phyloP scores from a whole-genome alignment of 2,797 vertebrate genomes.

The Danio jaintianensis region DNA sequence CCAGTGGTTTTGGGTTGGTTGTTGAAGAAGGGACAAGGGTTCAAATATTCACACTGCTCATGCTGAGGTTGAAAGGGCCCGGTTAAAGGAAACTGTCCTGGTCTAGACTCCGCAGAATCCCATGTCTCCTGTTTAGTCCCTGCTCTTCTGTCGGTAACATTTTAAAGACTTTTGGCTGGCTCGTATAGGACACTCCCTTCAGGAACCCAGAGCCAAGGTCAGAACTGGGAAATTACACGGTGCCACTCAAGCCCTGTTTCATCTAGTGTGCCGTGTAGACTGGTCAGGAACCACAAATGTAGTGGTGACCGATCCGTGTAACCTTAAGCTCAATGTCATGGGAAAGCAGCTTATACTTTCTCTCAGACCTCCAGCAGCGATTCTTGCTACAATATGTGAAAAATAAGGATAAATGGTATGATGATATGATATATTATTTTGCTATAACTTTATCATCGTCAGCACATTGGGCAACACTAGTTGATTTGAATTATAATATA shows the following conservation, averaged over 20 bases:
- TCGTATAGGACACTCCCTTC: constrained; percentile 47
- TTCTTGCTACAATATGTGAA: not conserved
- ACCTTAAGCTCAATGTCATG: constrained; percentile 70
- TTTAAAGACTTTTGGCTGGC: constrained; percentile 63
- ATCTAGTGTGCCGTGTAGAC: constrained; percentile 67
- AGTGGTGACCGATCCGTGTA: constrained; percentile 67
- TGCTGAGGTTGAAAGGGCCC: constrained; percentile 13
- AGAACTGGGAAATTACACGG: constrained; percentile 77
- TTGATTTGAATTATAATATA: no score
- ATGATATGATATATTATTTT: not conserved
- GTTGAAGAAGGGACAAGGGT: constrained; percentile 5
- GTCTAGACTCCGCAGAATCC: constrained; percentile 22
- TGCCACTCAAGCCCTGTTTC: constrained; percentile 67
- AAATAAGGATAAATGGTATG: not conserved
- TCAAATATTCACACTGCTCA: constrained; percentile 33
- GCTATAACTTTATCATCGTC: not conserved
- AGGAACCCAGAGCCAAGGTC: constrained; percentile 64
- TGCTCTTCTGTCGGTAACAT: constrained; percentile 51
- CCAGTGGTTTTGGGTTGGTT: constrained; percentile 24
- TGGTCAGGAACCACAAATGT: constrained; percentile 68
- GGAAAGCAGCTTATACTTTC: constrained; percentile 68
- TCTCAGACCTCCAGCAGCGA: constrained; percentile 48
- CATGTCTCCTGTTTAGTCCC: constrained; percentile 25
- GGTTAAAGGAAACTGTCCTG: constrained; percentile 12
- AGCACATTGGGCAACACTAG: no score